Percentiles rank a stretch among this genome's conserved stretches.
Conservation (phyloP, 2,888 invertebrate species). For the Nomada ruficornis region DNA sequence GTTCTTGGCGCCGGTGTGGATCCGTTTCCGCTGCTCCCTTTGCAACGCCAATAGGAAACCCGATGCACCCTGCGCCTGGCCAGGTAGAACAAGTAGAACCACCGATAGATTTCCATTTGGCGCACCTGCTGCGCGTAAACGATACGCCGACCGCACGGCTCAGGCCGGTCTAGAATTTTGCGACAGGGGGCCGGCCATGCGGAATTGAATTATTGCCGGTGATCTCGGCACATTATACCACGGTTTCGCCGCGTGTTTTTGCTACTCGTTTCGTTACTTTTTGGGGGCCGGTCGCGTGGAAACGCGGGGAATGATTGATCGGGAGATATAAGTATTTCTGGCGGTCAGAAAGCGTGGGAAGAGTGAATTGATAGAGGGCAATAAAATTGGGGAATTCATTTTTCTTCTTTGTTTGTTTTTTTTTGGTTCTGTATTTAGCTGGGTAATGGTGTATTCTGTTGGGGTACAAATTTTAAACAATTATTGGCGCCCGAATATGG, state of each 20-base stretch:
- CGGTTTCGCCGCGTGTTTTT: not conserved
- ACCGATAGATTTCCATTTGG: conserved; percentile 59
- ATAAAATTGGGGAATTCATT: not conserved
- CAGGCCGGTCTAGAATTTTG: conserved; percentile 46
- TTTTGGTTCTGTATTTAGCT: not conserved
- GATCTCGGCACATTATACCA: conserved; percentile 43
- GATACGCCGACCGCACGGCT: conserved; percentile 42
- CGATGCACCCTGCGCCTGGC: conserved; percentile 30
- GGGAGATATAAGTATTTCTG: not conserved
- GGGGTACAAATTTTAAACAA: too few species aligned
- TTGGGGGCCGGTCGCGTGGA: not conserved
- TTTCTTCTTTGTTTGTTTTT: not conserved
- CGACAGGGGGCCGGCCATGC: conserved; percentile 14
- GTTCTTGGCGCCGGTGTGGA: conserved; percentile 65
- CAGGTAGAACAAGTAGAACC: conserved; percentile 53
- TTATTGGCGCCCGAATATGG: too few species aligned
- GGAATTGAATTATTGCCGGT: conserved; percentile 50
- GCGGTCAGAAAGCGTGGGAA: too few species aligned
- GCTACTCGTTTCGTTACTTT: conserved; percentile 3
- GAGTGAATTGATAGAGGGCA: not conserved
- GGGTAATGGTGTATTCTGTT: too few species aligned
- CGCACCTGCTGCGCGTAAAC: conserved; percentile 59
- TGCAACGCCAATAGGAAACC: conserved; percentile 57
- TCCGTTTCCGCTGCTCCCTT: conserved; percentile 50
- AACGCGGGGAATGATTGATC: conserved; percentile 8